A percentile compares a stretch with the other conserved stretches of the same genome.
phyloP scores from a whole-genome alignment of 2,888 invertebrate species.

The Gryllus longicercus region DNA sequence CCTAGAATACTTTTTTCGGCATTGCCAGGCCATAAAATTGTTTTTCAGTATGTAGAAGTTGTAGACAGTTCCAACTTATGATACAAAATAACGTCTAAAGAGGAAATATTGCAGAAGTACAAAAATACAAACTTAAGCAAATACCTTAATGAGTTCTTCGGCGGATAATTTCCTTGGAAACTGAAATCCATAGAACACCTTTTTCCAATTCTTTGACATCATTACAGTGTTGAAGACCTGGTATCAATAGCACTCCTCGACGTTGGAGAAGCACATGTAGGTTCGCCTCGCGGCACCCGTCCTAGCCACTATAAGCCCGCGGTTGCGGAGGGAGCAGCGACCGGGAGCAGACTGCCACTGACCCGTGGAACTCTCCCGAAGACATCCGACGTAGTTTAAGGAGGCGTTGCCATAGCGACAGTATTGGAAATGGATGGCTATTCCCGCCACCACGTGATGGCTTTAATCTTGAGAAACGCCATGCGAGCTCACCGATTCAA shows the following conservation, averaged over 20 bases:
- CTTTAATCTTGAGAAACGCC: neutral
- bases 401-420: neutral
- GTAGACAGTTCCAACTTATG: no score
- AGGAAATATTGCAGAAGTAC: neutral
- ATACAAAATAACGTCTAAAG: neutral
- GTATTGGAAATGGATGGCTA: constrained; percentile 2
- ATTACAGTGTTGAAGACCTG: constrained; percentile 31
- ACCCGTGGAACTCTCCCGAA: neutral
- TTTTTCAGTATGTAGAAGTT: no score
- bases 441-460: neutral
- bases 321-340: neutral
- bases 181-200: constrained; percentile 47
- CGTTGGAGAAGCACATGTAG: no score
- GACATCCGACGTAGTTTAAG: neutral
- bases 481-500: neutral
- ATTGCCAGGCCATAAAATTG: no score
- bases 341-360: neutral
- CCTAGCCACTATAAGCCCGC: neutral
- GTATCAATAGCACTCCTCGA: no score
- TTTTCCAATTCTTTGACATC: constrained; percentile 50
- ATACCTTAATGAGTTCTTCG: constrained; percentile 49
- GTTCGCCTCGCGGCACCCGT: no score
- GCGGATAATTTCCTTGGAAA: constrained; percentile 46
- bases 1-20: no score
- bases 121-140: no score